Evolutionary conservation across 2,113 vertebrate species (phyloP), one percentile per base, ranked within the genome.

Genomic region (Marcusenius ussheri): DNA sequence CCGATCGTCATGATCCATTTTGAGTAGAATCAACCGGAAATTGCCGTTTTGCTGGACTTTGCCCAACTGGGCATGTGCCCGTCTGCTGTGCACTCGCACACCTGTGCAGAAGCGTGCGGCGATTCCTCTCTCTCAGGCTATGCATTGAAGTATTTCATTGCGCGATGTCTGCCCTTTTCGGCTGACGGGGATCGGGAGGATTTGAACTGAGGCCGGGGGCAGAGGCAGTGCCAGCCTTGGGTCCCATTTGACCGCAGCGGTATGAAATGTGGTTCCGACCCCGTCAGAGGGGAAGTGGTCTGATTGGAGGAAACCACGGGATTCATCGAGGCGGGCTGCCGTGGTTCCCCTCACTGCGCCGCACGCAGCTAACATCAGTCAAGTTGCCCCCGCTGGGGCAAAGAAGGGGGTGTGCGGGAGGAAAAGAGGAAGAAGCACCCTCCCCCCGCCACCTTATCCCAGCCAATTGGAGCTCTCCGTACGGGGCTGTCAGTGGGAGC

Each of bases 251-350:
- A 93, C 91, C 91, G 88, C 89, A 89, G 87, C 91, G 92, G 93
- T 93, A 91, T 90, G 88, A 88, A 92, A 88, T 91, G 92, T 91
- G 92, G 92, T 92, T 91, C 91, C 92, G 90, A 92, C 91, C 92
- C 89, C 91, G 90, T 91, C 90, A 92, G 8, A 95, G 95, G 94
- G 93, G 95, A 94, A 95, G 94, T 95, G 94, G 95, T 95, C 95
- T 96, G 95, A 96, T 95, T 95, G 95, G 94, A 95, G 96, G 95
- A 95, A 95, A 95, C 95, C 95, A 95, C 94, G 94, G 95, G 94
- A 93, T 95, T 93, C 94, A 91, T 93, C 94, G 95, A 94, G 94
- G 94, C 93, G 91, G 92, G 94, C 96, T 96, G 95, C 96, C 95
- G 95, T 94, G 95, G 95, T 96, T 96, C 95, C 21, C 95, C 93